phyloP scores from a whole-genome alignment of 2,888 invertebrate genomes.

The Gortyna flavago region DNA sequence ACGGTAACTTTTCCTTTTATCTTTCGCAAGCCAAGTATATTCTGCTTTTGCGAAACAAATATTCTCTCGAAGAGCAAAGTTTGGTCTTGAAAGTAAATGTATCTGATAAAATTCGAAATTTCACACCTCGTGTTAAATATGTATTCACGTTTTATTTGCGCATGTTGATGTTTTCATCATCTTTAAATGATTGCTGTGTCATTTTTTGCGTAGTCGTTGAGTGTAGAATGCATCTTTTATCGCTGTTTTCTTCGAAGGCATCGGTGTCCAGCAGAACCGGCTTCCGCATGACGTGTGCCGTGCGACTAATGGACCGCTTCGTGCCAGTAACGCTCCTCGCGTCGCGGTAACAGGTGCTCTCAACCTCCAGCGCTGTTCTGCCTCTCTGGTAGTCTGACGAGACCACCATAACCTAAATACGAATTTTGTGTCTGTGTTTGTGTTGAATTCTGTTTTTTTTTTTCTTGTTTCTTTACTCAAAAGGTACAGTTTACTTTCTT shows the following conservation, averaged over 20 bases:
- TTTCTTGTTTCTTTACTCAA: conserved; percentile 41
- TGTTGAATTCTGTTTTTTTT: conserved; percentile 63
- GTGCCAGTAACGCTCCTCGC: conserved; percentile 87
- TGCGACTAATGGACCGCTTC: conserved; percentile 84
- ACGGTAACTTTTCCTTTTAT: conserved; percentile 49
- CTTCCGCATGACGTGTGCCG: conserved; percentile 87
- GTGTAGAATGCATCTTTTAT: conserved; percentile 76
- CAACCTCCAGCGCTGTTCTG: conserved; percentile 77
- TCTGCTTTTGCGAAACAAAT: conserved; percentile 45
- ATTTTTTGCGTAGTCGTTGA: conserved; percentile 68
- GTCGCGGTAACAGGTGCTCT: conserved; percentile 87
- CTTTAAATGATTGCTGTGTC: conserved; percentile 55
- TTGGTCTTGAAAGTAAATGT: conserved; percentile 24
- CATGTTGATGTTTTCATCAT: conserved; percentile 58
- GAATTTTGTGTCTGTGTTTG: conserved; percentile 73
- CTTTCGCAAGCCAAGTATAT: conserved; percentile 27
- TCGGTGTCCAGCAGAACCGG: conserved; percentile 84
- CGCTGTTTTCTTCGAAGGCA: conserved; percentile 83
- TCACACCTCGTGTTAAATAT: conserved; percentile 35
- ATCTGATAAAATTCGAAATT: conserved; percentile 29
- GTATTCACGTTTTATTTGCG: conserved; percentile 53
- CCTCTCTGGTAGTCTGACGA: conserved; percentile 76
- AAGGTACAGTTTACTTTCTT: conserved; percentile 58
- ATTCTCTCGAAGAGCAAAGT: conserved; percentile 21
- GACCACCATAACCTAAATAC: conserved; percentile 70